These are phyloP conservation scores for Cryptotermes secundus DNA, from an alignment of 1,140 invertebrate species.

Conservation along the genomic window DNA sequence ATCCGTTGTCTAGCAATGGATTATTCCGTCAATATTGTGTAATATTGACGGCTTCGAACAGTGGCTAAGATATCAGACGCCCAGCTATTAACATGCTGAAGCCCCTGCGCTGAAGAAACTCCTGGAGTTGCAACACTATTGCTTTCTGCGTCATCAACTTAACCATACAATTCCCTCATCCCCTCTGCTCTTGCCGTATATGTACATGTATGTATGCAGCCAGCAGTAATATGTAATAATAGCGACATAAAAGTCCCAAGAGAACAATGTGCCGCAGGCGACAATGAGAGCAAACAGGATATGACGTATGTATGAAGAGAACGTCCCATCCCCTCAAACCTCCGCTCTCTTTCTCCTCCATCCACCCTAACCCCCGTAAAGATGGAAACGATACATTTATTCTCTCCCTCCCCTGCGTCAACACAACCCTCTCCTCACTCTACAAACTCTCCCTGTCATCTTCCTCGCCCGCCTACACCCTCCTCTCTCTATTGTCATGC, in stretches of 20 bases:
- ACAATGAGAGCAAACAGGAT: conserved; percentile 6
- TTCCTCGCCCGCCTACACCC: neutral
- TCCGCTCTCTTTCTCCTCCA: neutral
- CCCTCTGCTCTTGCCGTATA: neutral
- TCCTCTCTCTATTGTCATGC: conserved; percentile 8
- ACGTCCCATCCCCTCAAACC: neutral
- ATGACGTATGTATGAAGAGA: conserved; percentile 5
- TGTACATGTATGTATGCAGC: neutral
- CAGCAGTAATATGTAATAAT: conserved; percentile 14
- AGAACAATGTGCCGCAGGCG: neutral
- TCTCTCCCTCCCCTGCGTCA: neutral
- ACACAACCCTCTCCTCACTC: conserved; percentile 17
- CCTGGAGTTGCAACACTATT: neutral
- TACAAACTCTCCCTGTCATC: neutral
- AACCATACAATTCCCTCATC: neutral
- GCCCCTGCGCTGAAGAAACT: too few relatives aligned
- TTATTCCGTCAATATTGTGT: too few relatives aligned
- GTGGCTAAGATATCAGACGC: too few relatives aligned
- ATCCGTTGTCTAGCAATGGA: too few relatives aligned
- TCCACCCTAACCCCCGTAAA: conserved; percentile 4
- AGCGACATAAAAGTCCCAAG: neutral
- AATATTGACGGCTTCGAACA: too few relatives aligned
- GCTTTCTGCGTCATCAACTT: neutral
- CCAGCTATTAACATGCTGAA: too few relatives aligned
- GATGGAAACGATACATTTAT: conserved; percentile 16